Evolutionary conservation across 1,140 invertebrate species (phyloP).

Genomic region (Orchesella cincta): DNA sequence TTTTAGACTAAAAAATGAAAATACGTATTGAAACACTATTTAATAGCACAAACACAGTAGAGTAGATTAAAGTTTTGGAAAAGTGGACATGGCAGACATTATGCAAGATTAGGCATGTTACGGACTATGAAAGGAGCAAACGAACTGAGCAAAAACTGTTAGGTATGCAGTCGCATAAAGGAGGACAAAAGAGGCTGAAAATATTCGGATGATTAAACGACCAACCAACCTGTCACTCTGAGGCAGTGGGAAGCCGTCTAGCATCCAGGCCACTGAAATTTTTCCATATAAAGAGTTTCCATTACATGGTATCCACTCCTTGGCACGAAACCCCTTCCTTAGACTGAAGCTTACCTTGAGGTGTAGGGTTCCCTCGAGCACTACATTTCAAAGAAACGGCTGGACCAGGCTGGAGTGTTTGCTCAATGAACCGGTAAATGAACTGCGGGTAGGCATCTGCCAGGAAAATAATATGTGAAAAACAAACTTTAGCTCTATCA

Average conservation of each 20-base stretch:
- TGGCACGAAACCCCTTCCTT: no score
- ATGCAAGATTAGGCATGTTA: no score
- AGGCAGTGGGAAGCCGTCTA: constrained; percentile 63
- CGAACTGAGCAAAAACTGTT: no score
- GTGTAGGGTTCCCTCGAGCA: constrained; percentile 68
- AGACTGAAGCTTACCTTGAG: constrained; percentile 58
- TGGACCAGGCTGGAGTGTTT: constrained; percentile 64
- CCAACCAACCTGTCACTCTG: constrained; percentile 59
- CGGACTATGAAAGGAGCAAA: no score
- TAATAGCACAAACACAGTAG: no score
- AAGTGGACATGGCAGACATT: no score
- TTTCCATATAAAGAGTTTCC: constrained; percentile 38
- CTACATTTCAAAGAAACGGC: constrained; percentile 66
- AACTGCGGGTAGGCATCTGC: constrained; percentile 63
- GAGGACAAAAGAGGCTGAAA: background rate
- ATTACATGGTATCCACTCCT: no score
- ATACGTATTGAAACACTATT: no score
- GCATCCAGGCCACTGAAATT: constrained; percentile 59
- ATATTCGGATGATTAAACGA: constrained; percentile 18
- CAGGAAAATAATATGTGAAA: constrained; percentile 43
- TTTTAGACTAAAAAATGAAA: no score
- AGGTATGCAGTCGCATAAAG: no score
- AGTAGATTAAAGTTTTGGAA: no score
- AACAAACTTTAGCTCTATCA: constrained; percentile 7
- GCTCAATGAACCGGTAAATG: constrained; percentile 63